Evolutionary conservation across 1,140 invertebrate genomes (phyloP), one percentile per base, ranked within the genome.

Genomic region (Aplysia californica): DNA sequence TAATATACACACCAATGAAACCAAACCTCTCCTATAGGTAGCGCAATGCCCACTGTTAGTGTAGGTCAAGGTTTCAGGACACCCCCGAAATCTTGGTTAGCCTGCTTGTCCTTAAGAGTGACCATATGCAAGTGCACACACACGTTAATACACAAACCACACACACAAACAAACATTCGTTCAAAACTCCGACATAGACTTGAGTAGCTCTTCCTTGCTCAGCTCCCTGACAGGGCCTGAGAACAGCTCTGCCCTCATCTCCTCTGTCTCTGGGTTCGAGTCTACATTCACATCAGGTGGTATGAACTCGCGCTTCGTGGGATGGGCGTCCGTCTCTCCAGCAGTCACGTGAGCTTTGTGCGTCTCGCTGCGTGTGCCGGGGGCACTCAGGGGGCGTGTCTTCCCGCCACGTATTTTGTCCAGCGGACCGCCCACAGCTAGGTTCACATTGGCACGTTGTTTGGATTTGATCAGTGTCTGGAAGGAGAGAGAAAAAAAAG

Each of bases 361-460:
- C 15, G 75, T 55, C 58, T 87, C 85, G 2, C 35, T 6, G 29
- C 58, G 56, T 31, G 85, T 86, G 21, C 78, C 79, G 23, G 85
- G 85, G 5, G 85, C 85, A 81, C 85, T 87, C 31, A 75, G 61
- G 10, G 83, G 83, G n/a, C 85, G 71, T 4, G 65, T 72, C 82
- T 84, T 36, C 71, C 70, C 58, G 21, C 41, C 20, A 29, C 15
- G 23, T 15, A 66, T 29, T 31, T 74, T 67, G 44, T 82, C 61
- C 29, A 55, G 38, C 29, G 84, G 79, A 10, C 76, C 79, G 26
- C 35, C 76, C 6, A 84, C 76, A 10, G 80, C 78, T 4, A 86
- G 55, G 75, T 79, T 85, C 26, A 86, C 79, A 58, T 85, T 81
- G 6, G 85, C 80, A 35, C 78, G 80, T 15, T 81, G 76, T 67